Evolutionary conservation across 2,888 invertebrate genomes (phyloP).

Genomic region (Mythimna ferrago): DNA sequence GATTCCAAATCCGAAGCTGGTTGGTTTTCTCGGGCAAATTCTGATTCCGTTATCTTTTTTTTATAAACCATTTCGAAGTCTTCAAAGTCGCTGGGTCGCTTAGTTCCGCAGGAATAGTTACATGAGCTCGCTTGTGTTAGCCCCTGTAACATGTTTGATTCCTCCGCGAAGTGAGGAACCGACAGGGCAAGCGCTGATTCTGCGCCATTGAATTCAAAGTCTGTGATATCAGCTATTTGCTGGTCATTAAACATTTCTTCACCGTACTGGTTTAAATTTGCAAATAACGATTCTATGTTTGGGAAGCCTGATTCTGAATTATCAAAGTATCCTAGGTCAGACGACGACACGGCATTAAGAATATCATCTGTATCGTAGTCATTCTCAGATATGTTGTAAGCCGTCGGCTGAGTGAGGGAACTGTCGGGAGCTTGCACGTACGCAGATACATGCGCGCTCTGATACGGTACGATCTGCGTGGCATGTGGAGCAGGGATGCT

Average conservation of each 20-base stretch:
- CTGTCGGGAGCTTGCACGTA: constrained; percentile 18
- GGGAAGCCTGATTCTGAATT: constrained; percentile 25
- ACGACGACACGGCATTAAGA: neutral
- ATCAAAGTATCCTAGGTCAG: constrained; percentile 40
- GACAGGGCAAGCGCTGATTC: constrained; percentile 12
- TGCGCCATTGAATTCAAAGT: neutral
- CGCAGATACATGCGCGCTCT: constrained; percentile 6
- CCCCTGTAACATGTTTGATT: constrained; percentile 3
- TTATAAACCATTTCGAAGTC: constrained; percentile 59
- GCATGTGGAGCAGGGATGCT: neutral
- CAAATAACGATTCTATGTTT: constrained; percentile 21
- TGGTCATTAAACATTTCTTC: neutral
- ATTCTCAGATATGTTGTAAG: constrained; percentile 8
- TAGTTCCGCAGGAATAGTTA: constrained; percentile 56
- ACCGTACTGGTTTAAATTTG: constrained; percentile 7
- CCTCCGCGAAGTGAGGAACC: neutral
- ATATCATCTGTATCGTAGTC: constrained; percentile 17
- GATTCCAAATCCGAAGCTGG: constrained; percentile 33
- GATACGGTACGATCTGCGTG: constrained; percentile 12
- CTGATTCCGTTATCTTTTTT: constrained; percentile 62
- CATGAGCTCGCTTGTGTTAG: constrained; percentile 37
- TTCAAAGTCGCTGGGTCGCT: constrained; percentile 64
- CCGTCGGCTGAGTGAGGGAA: neutral
- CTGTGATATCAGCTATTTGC: neutral
- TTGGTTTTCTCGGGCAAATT: constrained; percentile 30